Evolutionary conservation across 1,140 invertebrate genomes (phyloP).

Genomic region (Vollenhovia emeryi): DNA sequence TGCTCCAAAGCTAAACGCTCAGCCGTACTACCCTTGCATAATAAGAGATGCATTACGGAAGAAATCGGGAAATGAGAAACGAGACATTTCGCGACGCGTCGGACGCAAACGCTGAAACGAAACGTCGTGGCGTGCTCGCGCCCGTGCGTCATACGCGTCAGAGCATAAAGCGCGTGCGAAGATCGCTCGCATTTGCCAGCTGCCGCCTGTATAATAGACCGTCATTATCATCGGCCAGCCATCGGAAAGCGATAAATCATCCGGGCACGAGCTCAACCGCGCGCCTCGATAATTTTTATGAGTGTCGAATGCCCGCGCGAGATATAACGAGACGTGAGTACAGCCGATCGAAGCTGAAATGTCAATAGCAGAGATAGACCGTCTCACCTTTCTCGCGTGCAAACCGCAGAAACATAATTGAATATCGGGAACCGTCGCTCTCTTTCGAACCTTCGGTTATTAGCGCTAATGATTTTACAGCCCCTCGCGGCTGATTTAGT

Average conservation of each 20-base stretch:
- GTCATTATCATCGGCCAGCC: slow-evolving; percentile 51
- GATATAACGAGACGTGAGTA: slow-evolving; percentile 55
- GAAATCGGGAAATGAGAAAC: background rate
- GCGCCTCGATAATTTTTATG: slow-evolving; percentile 63
- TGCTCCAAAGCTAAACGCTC: background rate
- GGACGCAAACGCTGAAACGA: background rate
- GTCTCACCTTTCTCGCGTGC: slow-evolving; percentile 65
- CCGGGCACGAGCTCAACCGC: slow-evolving; percentile 28
- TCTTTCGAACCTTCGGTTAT: slow-evolving; percentile 68
- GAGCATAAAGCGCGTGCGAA: slow-evolving; percentile 35
- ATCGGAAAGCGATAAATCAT: slow-evolving; percentile 56
- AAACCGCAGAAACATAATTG: slow-evolving; percentile 66
- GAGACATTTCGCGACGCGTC: background rate
- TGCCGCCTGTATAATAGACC: slow-evolving; percentile 49
- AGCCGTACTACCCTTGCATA: background rate
- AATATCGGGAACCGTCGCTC: slow-evolving; percentile 67
- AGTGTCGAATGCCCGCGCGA: slow-evolving; percentile 40
- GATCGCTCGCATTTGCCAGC: slow-evolving; percentile 44
- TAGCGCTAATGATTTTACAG: slow-evolving; percentile 72
- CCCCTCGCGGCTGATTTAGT: slow-evolving; percentile 61
- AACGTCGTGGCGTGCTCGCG: background rate
- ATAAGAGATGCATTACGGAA: background rate
- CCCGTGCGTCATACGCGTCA: slow-evolving; percentile 15
- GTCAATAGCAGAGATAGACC: slow-evolving; percentile 68
- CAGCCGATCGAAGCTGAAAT: slow-evolving; percentile 59